A percentile compares a stretch with the other conserved stretches of the same genome.
Conservation (phyloP, 2,888 invertebrate species). For the Pandemis heparana region DNA sequence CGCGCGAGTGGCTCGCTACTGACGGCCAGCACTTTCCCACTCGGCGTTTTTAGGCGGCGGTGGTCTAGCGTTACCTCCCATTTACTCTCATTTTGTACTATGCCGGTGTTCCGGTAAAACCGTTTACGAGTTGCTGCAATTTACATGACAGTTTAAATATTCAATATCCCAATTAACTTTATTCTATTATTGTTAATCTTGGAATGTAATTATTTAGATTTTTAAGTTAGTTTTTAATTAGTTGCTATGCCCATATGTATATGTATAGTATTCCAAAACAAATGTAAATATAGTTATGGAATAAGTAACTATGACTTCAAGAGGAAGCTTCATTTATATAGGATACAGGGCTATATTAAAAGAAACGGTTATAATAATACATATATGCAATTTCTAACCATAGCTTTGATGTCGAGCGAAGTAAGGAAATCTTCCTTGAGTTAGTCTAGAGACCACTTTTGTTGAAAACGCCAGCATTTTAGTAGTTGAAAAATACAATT, state of each 20-base stretch:
- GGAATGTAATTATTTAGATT: too few species aligned
- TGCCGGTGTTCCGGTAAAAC: conserved; percentile 91
- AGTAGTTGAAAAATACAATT: conserved; percentile 6
- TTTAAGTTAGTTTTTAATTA: too few species aligned
- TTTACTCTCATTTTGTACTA: conserved; percentile 88
- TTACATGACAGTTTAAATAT: conserved; percentile 3
- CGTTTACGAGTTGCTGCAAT: conserved; percentile 86
- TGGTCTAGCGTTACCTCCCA: conserved; percentile 96
- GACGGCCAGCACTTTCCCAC: conserved; percentile 91
- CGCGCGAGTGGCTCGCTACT: conserved; percentile 95
- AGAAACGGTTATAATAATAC: too few species aligned
- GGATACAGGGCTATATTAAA: too few species aligned
- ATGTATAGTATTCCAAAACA: too few species aligned
- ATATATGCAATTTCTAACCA: conserved; percentile 53
- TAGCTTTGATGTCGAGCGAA: conserved; percentile 60
- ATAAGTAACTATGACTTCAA: too few species aligned
- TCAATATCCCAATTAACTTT: too few species aligned
- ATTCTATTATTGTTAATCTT: too few species aligned
- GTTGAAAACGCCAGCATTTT: conserved; percentile 54
- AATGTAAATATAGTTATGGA: too few species aligned
- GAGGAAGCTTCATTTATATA: too few species aligned
- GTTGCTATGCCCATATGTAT: too few species aligned
- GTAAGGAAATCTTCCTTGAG: conserved; percentile 53
- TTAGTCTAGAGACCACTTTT: conserved; percentile 47
- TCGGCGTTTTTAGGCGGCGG: conserved; percentile 95